Base-by-base conservation (phyloP, 2,888 invertebrate species). In the Microctonus hyperodae region DNA sequence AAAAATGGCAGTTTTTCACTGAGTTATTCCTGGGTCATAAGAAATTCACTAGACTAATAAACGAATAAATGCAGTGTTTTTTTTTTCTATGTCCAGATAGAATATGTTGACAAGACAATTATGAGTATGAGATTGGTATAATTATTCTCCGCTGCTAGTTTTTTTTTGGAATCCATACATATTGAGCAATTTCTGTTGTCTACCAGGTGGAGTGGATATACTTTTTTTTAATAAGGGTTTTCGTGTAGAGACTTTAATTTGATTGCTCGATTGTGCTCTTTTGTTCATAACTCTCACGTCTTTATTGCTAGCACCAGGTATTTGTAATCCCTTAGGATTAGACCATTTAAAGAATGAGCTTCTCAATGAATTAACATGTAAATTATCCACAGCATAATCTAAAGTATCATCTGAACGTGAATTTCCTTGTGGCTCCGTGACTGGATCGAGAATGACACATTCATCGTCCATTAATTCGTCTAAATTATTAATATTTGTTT, bases 81-180 rank as follows among this genome's bases (percentile, higher is more conserved):
- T 51, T 13, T 37, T 44, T 44, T 51, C 51, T 51, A 22, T 51
- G 11, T 2, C 51, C 51, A 10, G 51, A 23, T 51, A 51, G 51
- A 51, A 51, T 25, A 13, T 22, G 25, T 51, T 1, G 10, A 13
- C 23, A 11, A 51, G 1, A 51, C 2, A 51, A 48, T 2, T 48
- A 31, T 2, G 33, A 31, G 50, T 5, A 28, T 23, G 11, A 4
- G 7, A 25, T 44, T 4, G 40, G 59, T 33, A 33, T 35, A 16
- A 56, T 59, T 28, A 56, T 10, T n/a, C 40, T 22, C 37, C 51
- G 16, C 22, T 58, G 33, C 50, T 82, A 84, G 78, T 82, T 89
- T 87, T 88, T 78, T 88, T 90, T 76, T 89, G 86, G 76, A 90
- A 91, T 23, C 90, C 90, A 81, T 89, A 91, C 85, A 86, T 90